These are phyloP conservation scores for Syrphus vitripennis DNA, from an alignment of 2,888 invertebrate genomes.

Conservation along the genomic window DNA sequence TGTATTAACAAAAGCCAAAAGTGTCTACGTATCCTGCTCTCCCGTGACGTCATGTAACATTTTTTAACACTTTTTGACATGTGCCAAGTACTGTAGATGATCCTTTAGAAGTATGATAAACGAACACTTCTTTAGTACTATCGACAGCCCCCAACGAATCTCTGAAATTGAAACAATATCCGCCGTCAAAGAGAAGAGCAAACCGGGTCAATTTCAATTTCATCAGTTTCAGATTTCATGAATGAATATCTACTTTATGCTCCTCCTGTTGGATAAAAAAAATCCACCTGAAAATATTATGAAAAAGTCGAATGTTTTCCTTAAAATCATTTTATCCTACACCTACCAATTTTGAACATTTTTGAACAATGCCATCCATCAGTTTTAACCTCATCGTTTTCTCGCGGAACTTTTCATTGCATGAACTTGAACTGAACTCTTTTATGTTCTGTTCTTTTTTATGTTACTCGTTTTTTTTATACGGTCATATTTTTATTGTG, in stretches of 20 bases:
- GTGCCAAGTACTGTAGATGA: too few relatives aligned
- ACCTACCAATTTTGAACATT: neutral
- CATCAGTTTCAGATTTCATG: slow-evolving; percentile 40
- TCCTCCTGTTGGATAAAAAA: neutral
- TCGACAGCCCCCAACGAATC: neutral
- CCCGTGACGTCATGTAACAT: too few relatives aligned
- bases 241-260: slow-evolving; percentile 39
- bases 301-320: neutral
- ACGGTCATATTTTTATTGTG: neutral
- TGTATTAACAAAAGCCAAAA: too few relatives aligned
- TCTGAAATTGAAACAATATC: neutral
- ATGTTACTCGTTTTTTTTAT: neutral
- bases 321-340: neutral
- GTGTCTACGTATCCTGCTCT: too few relatives aligned
- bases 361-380: slow-evolving; percentile 6
- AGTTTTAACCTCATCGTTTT: neutral
- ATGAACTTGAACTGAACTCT: slow-evolving; percentile 44
- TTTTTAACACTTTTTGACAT: too few relatives aligned
- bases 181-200: slow-evolving; percentile 21
- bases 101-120: neutral
- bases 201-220: slow-evolving; percentile 32
- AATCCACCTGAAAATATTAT: neutral
- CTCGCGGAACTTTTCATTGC: neutral
- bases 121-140: neutral
- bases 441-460: slow-evolving; percentile 24